phyloP scores from a whole-genome alignment of 2,888 invertebrate genomes.

The Helobdella robusta region DNA sequence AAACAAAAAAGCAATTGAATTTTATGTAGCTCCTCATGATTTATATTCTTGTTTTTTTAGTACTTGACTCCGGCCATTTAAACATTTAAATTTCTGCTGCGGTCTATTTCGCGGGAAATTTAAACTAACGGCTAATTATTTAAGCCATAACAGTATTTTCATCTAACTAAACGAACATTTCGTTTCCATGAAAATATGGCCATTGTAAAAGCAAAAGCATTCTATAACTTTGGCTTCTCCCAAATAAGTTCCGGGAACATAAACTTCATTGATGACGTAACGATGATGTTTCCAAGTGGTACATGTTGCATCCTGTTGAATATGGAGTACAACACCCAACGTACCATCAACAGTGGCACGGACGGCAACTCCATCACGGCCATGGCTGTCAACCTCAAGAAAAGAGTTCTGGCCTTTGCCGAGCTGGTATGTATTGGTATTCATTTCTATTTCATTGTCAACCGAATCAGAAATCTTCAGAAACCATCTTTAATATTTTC shows the following conservation, averaged over 20 bases:
- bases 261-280: slow-evolving; percentile 6
- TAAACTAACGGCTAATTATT: too few relatives aligned
- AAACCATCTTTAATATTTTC: too few relatives aligned
- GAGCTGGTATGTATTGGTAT: slow-evolving; percentile 39
- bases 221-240: slow-evolving; percentile 22
- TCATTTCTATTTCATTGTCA: too few relatives aligned
- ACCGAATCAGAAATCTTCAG: too few relatives aligned
- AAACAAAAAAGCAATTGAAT: too few relatives aligned
- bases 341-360: slow-evolving; percentile 17
- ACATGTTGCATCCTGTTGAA: slow-evolving; percentile 17
- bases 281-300: slow-evolving; percentile 20
- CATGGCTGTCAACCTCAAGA: slow-evolving; percentile 23
- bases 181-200: slow-evolving; percentile 2
- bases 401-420: slow-evolving; percentile 49
- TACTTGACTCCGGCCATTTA: too few relatives aligned
- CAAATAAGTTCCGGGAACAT: slow-evolving; percentile 5
- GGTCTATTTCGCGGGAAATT: too few relatives aligned
- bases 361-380: slow-evolving; percentile 16
- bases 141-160: too few relatives aligned
- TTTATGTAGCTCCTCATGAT: too few relatives aligned
- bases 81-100: too few relatives aligned
- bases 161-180: neutral
- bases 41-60: too few relatives aligned
- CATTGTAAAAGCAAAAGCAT: slow-evolving; percentile 19
- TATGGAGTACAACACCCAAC: slow-evolving; percentile 5